These are phyloP conservation scores for Spermophilus dauricus DNA, from an alignment of 2,113 vertebrate species.

Conservation along the genomic window DNA sequence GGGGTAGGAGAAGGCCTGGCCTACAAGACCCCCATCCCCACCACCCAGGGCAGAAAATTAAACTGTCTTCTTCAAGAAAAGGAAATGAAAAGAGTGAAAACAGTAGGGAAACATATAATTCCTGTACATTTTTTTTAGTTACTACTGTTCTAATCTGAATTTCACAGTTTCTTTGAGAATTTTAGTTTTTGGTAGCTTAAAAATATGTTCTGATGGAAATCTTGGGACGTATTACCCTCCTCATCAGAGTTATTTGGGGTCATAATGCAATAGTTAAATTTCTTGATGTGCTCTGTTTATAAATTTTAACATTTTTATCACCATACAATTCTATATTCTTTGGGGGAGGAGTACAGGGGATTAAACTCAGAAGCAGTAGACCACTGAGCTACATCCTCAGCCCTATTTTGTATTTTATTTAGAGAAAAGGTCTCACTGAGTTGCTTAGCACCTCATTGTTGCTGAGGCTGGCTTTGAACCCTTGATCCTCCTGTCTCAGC, in stretches of 20 bases:
- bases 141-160: background rate
- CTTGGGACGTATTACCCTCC: background rate
- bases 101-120: background rate
- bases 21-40: fast-evolving
- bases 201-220: background rate
- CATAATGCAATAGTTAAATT: background rate
- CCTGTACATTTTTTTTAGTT: background rate
- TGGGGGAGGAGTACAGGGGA: no score
- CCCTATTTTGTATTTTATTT: no score
- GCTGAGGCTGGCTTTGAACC: no score
- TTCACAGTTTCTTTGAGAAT: background rate
- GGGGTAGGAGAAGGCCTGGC: background rate
- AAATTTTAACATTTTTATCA: background rate
- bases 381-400: no score
- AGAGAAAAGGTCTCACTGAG: no score
- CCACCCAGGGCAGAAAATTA: background rate
- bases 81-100: background rate
- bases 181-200: background rate
- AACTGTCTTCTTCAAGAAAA: background rate
- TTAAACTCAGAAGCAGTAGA: no score
- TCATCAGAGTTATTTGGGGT: background rate
- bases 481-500: no score
- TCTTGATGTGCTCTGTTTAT: background rate
- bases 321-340: background rate
- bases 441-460: no score